Conservation (phyloP, 2,113 vertebrate species). For the Oreochromis niloticus region DNA sequence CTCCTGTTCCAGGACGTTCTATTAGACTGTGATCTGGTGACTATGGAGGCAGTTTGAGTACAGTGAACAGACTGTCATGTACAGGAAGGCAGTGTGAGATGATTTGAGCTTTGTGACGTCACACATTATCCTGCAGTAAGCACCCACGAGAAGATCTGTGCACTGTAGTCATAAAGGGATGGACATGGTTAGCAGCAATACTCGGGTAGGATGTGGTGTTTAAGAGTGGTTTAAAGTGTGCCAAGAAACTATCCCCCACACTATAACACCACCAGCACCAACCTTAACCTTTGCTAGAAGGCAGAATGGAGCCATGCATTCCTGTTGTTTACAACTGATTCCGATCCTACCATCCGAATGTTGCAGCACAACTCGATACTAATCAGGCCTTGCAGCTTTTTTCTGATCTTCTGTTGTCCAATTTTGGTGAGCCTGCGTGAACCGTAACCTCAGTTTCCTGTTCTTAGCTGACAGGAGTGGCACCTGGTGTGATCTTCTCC, state of each 20-base stretch:
- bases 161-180: neutral
- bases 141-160: neutral
- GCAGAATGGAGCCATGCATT: neutral
- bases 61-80: neutral
- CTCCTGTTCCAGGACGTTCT: neutral
- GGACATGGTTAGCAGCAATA: neutral
- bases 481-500: neutral
- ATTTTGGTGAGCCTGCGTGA: neutral
- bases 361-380: neutral
- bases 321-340: neutral
- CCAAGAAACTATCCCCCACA: neutral
- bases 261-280: neutral
- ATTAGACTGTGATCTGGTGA: neutral
- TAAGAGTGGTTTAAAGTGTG: neutral
- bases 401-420: neutral
- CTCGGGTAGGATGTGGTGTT: neutral
- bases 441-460: neutral
- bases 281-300: neutral
- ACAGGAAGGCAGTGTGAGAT: neutral
- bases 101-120: neutral
- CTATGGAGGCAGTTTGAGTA: neutral
- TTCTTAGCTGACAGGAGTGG: neutral
- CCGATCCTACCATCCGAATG: neutral
- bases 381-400: neutral
- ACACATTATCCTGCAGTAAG: neutral